Evolutionary conservation across 2,113 vertebrate genomes (phyloP), one percentile per base, ranked within the genome.

Genomic region (Scophthalmus maximus): DNA sequence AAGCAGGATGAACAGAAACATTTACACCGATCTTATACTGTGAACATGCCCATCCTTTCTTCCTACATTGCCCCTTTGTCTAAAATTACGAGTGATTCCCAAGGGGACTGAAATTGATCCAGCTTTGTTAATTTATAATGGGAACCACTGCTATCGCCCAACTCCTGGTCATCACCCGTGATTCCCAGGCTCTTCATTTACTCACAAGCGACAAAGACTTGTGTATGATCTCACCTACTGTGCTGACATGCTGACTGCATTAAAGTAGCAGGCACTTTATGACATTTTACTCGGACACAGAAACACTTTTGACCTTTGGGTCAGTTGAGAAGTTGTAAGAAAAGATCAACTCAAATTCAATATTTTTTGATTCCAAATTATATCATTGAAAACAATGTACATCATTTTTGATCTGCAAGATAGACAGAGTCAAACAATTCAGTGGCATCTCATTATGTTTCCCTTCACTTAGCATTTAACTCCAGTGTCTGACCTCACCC

Each of bases 51-150:
- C n/a, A 0, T 61, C 20, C n/a, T 61, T 44, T 58, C 65, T 78
- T 68, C n/a, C n/a, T 82, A 52, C 22, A 17, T 68, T 57, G 17
- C 12, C 10, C 22, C 27, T 60, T 44, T 29, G 50, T 86, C 82
- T 90, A 76, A 51, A 55, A 53, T 87, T 86, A 78, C 86, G 64
- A 62, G 66, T 68, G 70, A 79, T 87, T 91, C 86, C 84, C 69
- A 81, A 86, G 80, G 83, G 77, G 69, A 51, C 70, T 55, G 86
- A 78, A 89, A 90, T 61, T 70, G 78, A 85, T 67, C 83, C 83
- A 68, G 38, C 72, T 85, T 85, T 67, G 27, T 71, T 78, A 36
- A 83, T 87, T 83, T 60, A 12, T 78, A 76, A 74, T 83, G 30
- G 52, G 27, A 40, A 20, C 61, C 61, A 73, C 56, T 32, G 46